Percentiles rank a stretch among this genome's conserved stretches.
Conservation (phyloP, 2,113 vertebrate species). For the Tiliqua scincoides region DNA sequence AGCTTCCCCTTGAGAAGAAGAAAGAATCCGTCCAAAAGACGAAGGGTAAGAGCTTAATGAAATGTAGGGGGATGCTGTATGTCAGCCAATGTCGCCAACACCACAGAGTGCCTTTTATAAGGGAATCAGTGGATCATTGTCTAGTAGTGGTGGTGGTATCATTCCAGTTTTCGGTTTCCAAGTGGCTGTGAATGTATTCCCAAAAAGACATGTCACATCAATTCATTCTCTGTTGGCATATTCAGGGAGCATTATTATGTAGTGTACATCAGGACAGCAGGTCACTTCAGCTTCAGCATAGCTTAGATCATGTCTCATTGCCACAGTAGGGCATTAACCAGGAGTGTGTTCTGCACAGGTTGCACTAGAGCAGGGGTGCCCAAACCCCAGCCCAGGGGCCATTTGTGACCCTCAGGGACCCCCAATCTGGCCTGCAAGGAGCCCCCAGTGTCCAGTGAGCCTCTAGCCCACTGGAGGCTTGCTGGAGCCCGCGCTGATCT, state of each 20-base stretch:
- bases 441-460: too few relatives aligned
- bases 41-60: conserved; percentile 22
- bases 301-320: too few relatives aligned
- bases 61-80: conserved; percentile 16
- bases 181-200: neutral
- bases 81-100: neutral
- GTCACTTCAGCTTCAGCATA: neutral
- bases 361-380: too few relatives aligned
- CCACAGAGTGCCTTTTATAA: conserved; percentile 32
- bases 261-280: neutral
- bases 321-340: too few relatives aligned
- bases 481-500: too few relatives aligned
- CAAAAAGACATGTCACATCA: neutral
- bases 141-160: neutral
- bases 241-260: neutral
- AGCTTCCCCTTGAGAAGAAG: neutral
- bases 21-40: conserved; percentile 23
- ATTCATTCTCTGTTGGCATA: neutral
- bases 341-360: too few relatives aligned
- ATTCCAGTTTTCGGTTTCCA: neutral
- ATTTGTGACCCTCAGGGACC: too few relatives aligned
- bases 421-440: too few relatives aligned
- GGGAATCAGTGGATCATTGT: conserved; percentile 6
- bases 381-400: too few relatives aligned
- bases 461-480: too few relatives aligned